A percentile compares a stretch with the other conserved stretches of the same genome.
phyloP scores from a whole-genome alignment of 2,797 vertebrate species.

The Scyliorhinus canicula region DNA sequence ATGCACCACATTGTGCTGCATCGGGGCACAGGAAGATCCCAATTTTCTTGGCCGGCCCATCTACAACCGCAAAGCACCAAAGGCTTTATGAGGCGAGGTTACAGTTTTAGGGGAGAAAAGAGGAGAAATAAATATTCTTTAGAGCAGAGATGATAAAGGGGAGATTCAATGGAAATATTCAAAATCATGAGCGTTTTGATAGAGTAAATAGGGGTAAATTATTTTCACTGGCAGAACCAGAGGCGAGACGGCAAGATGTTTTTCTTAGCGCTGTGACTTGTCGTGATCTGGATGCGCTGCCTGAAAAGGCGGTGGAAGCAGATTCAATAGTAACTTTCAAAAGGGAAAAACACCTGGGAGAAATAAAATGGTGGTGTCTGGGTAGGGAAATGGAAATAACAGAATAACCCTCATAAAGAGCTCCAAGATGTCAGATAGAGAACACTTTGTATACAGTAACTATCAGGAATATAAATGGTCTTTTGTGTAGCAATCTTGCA shows the following conservation, averaged over 20 bases:
- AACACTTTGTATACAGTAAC: not conserved
- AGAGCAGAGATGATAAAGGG: not conserved
- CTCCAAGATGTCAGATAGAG: not conserved
- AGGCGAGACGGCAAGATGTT: not conserved
- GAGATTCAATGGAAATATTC: not conserved
- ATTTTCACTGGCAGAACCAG: not conserved
- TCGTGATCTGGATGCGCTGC: not conserved
- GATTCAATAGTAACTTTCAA: not conserved
- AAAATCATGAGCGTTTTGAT: not conserved
- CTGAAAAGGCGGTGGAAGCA: not conserved
- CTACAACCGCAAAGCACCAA: not conserved
- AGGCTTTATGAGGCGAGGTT: not conserved
- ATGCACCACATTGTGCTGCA: not conserved
- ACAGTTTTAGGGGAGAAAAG: not conserved
- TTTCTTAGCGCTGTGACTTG: not conserved
- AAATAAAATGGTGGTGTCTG: no score
- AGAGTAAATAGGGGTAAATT: not conserved
- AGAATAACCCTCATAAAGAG: not conserved
- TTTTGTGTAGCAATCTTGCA: not conserved
- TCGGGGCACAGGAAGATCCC: not conserved
- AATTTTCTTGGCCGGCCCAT: not conserved
- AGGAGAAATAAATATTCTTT: not conserved
- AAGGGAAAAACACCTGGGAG: not conserved
- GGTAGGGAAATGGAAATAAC: not conserved
- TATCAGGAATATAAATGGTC: not conserved